These are phyloP conservation scores for Tympanuchus pallidicinctus DNA, from an alignment of 2,113 vertebrate genomes.

Conservation along the genomic window DNA sequence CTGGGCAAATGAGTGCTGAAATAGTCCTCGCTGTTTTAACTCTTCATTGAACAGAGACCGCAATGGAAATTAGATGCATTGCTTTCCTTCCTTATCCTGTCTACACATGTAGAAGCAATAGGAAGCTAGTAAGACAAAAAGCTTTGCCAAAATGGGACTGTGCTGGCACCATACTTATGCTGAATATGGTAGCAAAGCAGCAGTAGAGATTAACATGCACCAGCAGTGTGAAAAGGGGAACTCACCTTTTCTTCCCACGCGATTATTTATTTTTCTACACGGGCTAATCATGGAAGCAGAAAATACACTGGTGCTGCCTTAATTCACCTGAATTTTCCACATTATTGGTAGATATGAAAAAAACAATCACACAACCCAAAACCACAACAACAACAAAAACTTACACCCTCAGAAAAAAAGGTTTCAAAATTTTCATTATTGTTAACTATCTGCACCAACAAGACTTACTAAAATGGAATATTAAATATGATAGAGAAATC, in stretches of 20 bases:
- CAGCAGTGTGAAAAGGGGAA: neutral
- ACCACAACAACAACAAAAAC: neutral
- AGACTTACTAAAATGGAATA: neutral
- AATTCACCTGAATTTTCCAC: neutral
- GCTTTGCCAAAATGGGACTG: neutral
- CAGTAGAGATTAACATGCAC: neutral
- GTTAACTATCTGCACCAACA: neutral
- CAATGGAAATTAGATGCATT: fast-evolving
- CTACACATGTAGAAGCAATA: neutral
- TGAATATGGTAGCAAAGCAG: neutral
- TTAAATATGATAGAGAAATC: neutral
- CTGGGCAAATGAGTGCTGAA: neutral
- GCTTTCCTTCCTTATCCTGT: neutral
- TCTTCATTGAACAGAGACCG: neutral
- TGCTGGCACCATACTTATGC: fast-evolving
- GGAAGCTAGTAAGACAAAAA: neutral
- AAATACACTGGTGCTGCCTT: neutral
- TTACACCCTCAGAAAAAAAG: neutral
- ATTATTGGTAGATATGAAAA: neutral
- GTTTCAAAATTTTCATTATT: neutral
- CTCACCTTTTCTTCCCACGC: neutral
- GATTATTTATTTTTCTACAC: neutral
- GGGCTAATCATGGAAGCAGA: neutral
- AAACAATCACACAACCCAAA: neutral
- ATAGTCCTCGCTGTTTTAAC: too few relatives aligned